Conservation (phyloP, 2,888 invertebrate genomes). For the Oasisia sp. region DNA sequence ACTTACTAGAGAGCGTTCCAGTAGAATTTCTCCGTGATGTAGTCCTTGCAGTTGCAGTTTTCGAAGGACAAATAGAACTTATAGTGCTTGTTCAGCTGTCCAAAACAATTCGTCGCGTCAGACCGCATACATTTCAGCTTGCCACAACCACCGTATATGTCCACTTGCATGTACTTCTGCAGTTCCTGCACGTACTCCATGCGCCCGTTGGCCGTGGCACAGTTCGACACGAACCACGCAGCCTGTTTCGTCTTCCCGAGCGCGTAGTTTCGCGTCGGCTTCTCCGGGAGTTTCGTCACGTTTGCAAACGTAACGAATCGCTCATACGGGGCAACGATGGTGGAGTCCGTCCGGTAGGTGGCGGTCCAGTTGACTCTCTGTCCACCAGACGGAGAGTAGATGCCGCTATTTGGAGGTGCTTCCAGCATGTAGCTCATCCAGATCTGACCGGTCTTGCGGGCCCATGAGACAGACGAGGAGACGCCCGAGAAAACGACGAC, state of each 20-base stretch:
- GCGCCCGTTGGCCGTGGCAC: conserved; percentile 90
- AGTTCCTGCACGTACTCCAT: conserved; percentile 87
- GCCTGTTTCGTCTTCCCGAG: conserved; percentile 93
- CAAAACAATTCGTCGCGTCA: conserved; percentile 78
- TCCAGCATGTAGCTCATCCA: conserved; percentile 95
- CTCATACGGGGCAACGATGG: conserved; percentile 93
- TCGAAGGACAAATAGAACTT: conserved; percentile 96
- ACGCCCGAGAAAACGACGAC: not conserved
- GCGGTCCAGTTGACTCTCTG: conserved; percentile 94
- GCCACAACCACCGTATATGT: conserved; percentile 72
- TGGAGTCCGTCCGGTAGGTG: conserved; percentile 93
- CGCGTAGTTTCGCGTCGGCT: conserved; percentile 54
- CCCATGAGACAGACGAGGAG: too few relatives aligned
- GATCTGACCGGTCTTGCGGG: conserved; percentile 35
- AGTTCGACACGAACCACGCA: conserved; percentile 98
- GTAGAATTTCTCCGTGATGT: conserved; percentile 89
- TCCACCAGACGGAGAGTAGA: not conserved
- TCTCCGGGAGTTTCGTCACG: conserved; percentile 27
- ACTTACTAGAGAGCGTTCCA: conserved; percentile 28
- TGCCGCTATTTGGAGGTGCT: conserved; percentile 92
- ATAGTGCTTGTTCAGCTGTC: conserved; percentile 78
- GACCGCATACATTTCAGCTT: conserved; percentile 75
- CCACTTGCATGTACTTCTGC: conserved; percentile 79
- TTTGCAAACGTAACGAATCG: conserved; percentile 34
- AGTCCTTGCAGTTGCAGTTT: conserved; percentile 93